These are phyloP conservation scores for Hucho hucho DNA, from an alignment of 2,113 vertebrate species.

Conservation along the genomic window DNA sequence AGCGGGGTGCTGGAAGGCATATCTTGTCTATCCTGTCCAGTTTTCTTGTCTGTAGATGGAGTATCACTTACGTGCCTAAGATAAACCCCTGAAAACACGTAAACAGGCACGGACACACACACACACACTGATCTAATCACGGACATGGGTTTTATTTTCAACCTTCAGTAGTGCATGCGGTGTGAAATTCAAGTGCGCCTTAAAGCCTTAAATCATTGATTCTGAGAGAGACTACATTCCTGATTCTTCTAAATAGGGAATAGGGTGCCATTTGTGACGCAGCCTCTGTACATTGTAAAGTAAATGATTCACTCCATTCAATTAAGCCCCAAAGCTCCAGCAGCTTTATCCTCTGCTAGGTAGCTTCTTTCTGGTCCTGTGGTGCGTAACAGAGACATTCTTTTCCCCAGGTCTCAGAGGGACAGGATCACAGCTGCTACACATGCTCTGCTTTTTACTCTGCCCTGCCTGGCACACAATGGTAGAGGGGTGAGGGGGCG, in stretches of 20 bases:
- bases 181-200: constrained; percentile 21
- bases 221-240: not conserved
- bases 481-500: too few species aligned
- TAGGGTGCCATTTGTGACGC: too few species aligned
- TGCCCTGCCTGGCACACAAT: not conserved
- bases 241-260: not conserved
- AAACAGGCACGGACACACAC: constrained; percentile 4
- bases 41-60: not conserved
- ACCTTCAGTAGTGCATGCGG: constrained; percentile 3
- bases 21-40: not conserved
- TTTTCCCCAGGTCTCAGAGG: too few species aligned
- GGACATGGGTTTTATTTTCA: not conserved
- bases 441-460: too few species aligned
- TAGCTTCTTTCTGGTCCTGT: too few species aligned
- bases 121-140: not conserved
- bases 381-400: too few species aligned
- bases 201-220: constrained; percentile 13
- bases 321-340: too few species aligned
- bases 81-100: not conserved
- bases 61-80: not conserved
- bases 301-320: too few species aligned
- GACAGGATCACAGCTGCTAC: too few species aligned
- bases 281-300: too few species aligned
- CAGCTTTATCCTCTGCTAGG: too few species aligned
- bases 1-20: not conserved